A percentile compares a stretch with the other conserved stretches of the same genome.
These are phyloP conservation scores for Tympanuchus pallidicinctus DNA, from an alignment of 2,113 vertebrate species.

Conservation along the genomic window DNA sequence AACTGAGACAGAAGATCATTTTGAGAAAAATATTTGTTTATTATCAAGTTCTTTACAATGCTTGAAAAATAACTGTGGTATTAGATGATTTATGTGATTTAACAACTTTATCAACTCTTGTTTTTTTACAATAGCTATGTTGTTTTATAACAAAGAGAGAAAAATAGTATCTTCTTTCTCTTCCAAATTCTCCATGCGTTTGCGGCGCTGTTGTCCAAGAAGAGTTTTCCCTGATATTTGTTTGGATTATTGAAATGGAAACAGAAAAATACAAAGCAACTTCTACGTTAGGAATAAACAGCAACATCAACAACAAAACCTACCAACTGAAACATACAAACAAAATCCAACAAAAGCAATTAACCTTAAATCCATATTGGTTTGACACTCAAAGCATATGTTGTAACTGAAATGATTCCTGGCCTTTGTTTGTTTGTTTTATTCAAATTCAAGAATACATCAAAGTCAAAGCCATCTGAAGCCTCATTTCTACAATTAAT, in stretches of 20 bases:
- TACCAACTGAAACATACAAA: neutral
- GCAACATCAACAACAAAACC: accelerated
- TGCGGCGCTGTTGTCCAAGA: neutral
- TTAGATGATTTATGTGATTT: neutral
- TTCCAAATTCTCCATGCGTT: neutral
- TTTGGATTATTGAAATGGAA: neutral
- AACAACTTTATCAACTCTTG: neutral
- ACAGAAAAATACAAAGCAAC: neutral
- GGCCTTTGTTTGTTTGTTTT: neutral
- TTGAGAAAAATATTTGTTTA: neutral
- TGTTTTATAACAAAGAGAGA: neutral
- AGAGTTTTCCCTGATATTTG: neutral
- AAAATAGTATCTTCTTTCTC: neutral
- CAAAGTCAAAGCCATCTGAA: neutral
- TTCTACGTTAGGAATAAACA: neutral
- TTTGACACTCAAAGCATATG: neutral
- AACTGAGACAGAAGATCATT: neutral
- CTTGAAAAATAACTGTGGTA: neutral
- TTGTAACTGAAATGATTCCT: neutral
- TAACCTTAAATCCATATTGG: neutral
- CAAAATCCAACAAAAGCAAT: neutral
- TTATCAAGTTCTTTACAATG: neutral
- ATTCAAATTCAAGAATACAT: neutral
- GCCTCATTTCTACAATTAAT: neutral
- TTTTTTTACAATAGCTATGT: neutral